Conservation (phyloP, 2,113 vertebrate species). For the Oncorhynchus tshawytscha region DNA sequence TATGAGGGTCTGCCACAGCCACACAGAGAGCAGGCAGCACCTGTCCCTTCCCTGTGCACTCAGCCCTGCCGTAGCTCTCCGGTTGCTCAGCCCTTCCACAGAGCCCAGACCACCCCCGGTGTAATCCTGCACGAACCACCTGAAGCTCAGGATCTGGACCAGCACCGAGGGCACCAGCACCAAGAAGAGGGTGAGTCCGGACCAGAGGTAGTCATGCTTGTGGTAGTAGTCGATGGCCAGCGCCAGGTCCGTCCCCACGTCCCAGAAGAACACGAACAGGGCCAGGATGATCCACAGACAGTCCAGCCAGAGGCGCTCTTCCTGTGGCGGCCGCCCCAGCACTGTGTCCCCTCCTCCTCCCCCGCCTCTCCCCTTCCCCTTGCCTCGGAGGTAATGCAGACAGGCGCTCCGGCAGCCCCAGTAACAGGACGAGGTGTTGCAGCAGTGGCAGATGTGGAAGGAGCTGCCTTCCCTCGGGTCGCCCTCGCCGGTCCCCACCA, state of each 20-base stretch:
- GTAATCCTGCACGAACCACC: slow-evolving; percentile 99
- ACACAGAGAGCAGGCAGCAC: slow-evolving; percentile 90
- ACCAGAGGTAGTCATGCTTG: slow-evolving; percentile 89
- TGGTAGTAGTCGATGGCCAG: slow-evolving; percentile 93
- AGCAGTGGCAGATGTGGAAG: slow-evolving; percentile 95
- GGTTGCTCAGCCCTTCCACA: slow-evolving; percentile 92
- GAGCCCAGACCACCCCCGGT: slow-evolving; percentile 90
- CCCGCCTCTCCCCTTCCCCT: slow-evolving; percentile 73
- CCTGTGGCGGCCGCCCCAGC: slow-evolving; percentile 63
- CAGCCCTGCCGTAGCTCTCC: slow-evolving; percentile 73
- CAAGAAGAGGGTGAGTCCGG: slow-evolving; percentile 92
- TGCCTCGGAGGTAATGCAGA: slow-evolving; percentile 85
- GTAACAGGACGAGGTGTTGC: slow-evolving; percentile 96
- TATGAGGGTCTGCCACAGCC: slow-evolving; percentile 93
- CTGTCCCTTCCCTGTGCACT: slow-evolving; percentile 71
- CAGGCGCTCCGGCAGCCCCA: slow-evolving; percentile 96
- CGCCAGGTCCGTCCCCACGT: slow-evolving; percentile 97
- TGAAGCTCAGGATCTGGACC: slow-evolving; percentile 99
- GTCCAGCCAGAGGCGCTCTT: slow-evolving; percentile 91
- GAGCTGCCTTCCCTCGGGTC: slow-evolving; percentile 86
- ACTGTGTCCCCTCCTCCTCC: too few species aligned
- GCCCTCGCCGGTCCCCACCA: slow-evolving; percentile 80
- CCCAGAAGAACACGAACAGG: slow-evolving; percentile 92
- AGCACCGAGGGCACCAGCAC: slow-evolving; percentile 95
- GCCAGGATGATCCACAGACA: slow-evolving; percentile 97